These are phyloP conservation scores for Timandra comae DNA, from an alignment of 2,888 invertebrate genomes.

Conservation along the genomic window DNA sequence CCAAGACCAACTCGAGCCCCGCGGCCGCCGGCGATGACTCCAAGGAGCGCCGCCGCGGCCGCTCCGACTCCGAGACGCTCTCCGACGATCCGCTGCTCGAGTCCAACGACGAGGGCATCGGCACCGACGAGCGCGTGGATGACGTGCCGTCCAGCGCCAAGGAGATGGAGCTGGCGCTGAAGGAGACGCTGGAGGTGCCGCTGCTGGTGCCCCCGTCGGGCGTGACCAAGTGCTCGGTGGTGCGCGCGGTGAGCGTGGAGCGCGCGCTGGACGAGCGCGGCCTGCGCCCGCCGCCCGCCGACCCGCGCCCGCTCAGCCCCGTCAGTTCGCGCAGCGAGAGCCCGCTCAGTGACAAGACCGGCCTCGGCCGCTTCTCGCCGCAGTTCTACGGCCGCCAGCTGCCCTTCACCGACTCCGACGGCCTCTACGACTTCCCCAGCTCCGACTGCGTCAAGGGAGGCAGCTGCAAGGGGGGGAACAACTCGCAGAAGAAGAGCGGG, in stretches of 20 bases:
- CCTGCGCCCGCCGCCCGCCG: constrained; percentile 48
- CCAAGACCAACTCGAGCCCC: constrained; percentile 77
- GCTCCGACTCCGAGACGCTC: constrained; percentile 85
- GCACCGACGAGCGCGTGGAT: constrained; percentile 85
- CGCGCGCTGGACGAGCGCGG: constrained; percentile 68
- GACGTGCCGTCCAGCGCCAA: constrained; percentile 83
- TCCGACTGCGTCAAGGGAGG: constrained; percentile 80
- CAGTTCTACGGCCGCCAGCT: constrained; percentile 83
- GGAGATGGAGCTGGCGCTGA: constrained; percentile 71
- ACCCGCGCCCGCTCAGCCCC: constrained; percentile 80
- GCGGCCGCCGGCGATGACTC: constrained; percentile 61
- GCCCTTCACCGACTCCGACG: constrained; percentile 87
- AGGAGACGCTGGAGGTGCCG: constrained; percentile 67
- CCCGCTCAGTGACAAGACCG: constrained; percentile 84
- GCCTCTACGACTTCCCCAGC: constrained; percentile 87
- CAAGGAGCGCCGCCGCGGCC: constrained; percentile 73
- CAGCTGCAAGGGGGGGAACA: constrained; percentile 65
- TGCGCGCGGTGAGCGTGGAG: constrained; percentile 76
- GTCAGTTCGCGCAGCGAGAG: constrained; percentile 88
- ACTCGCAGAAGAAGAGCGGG: constrained; percentile 77
- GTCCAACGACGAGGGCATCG: constrained; percentile 87
- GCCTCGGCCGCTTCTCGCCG: constrained; percentile 81
- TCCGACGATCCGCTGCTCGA: constrained; percentile 83
- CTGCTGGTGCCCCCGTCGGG: constrained; percentile 64
- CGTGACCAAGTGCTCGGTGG: constrained; percentile 70